Evolutionary conservation across 2,113 vertebrate species (phyloP).

Genomic region (Numenius arquata): DNA sequence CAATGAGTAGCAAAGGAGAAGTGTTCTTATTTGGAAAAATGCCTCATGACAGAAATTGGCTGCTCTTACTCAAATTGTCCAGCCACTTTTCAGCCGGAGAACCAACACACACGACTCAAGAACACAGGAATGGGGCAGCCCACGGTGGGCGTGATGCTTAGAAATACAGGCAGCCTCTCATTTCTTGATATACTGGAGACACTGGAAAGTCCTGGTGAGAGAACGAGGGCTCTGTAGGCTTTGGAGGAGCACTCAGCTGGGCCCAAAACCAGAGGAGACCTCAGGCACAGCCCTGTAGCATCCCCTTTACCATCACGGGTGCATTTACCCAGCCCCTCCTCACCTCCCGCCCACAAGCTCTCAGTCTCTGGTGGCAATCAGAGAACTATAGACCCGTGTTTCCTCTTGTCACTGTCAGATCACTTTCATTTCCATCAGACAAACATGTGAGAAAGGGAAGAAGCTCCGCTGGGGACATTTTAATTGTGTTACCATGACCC

Average conservation of each 20-base stretch:
- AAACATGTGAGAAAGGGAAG: neutral
- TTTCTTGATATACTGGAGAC: fast-evolving
- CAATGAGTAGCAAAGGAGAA: fast-evolving
- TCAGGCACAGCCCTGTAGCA: neutral
- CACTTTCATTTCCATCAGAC: slow-evolving; percentile 7
- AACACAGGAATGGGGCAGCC: fast-evolving
- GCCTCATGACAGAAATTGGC: neutral
- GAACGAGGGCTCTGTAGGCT: neutral
- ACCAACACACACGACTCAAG: fast-evolving
- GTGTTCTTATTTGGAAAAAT: fast-evolving
- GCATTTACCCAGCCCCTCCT: neutral
- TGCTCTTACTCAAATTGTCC: neutral
- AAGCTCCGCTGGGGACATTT: neutral
- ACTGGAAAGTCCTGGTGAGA: neutral
- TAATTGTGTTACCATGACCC: neutral
- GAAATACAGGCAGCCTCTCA: neutral
- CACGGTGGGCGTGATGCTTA: fast-evolving
- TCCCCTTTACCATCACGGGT: fast-evolving
- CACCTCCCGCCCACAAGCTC: neutral
- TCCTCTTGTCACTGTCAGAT: neutral
- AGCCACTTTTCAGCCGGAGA: neutral
- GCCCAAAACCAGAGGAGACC: neutral
- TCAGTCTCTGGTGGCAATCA: neutral
- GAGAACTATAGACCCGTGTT: neutral
- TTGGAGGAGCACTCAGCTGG: fast-evolving